Conservation (phyloP, 2,113 vertebrate species). For the Cervus canadensis region DNA sequence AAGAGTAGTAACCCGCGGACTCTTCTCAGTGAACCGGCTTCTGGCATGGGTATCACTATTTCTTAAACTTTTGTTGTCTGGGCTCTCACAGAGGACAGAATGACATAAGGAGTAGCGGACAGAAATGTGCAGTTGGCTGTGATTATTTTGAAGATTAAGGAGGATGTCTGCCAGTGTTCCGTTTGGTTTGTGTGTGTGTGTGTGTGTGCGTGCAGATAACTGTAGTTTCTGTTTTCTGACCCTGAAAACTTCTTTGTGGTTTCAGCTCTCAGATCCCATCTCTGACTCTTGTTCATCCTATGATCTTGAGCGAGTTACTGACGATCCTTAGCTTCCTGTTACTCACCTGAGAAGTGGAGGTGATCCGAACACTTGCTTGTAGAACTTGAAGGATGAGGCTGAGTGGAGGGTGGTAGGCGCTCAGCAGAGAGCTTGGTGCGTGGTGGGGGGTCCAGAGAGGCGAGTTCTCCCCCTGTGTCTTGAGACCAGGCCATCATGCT, state of each 20-base stretch:
- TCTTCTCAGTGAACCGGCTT: too few relatives aligned
- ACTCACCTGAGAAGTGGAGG: neutral
- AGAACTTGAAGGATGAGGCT: neutral
- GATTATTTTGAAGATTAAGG: neutral
- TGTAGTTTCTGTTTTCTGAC: neutral
- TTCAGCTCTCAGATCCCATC: neutral
- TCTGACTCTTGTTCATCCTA: neutral
- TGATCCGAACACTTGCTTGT: fast-evolving
- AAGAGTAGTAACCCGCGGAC: neutral
- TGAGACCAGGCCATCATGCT: fast-evolving
- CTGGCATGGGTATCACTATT: neutral
- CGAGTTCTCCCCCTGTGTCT: fast-evolving
- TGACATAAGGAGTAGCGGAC: neutral
- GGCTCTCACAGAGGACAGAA: neutral
- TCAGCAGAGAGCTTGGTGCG: too few relatives aligned
- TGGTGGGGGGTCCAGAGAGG: neutral
- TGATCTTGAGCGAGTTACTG: too few relatives aligned
- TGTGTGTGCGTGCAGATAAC: neutral
- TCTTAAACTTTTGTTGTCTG: neutral
- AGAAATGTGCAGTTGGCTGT: neutral
- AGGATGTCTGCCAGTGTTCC: neutral
- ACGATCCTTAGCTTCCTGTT: neutral
- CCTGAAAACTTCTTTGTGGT: fast-evolving
- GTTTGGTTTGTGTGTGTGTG: neutral
- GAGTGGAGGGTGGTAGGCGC: neutral